Evolutionary conservation across 2,888 invertebrate species (phyloP).

Genomic region (Dryocosmus kuriphilus): DNA sequence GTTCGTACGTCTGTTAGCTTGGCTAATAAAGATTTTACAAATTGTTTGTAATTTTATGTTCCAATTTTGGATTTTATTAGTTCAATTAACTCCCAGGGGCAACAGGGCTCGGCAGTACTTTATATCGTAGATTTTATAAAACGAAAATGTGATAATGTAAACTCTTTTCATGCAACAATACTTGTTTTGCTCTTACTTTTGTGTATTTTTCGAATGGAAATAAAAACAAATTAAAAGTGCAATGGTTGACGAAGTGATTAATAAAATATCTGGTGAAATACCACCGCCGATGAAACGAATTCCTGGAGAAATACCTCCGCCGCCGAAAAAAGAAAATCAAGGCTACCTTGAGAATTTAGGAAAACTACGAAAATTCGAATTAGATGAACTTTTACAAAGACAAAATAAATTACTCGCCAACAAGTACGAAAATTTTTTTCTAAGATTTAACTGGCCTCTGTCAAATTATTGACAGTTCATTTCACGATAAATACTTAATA

Average conservation of each 20-base stretch:
- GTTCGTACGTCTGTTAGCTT: too few relatives aligned
- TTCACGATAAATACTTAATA: constrained; percentile 10
- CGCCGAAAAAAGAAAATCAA: constrained; percentile 79
- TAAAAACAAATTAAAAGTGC: neutral
- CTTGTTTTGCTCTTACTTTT: too few relatives aligned
- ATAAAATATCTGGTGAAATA: constrained; percentile 79
- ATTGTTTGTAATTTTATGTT: too few relatives aligned
- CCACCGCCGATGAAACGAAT: constrained; percentile 72
- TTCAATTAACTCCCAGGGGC: too few relatives aligned
- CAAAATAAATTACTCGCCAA: constrained; percentile 80
- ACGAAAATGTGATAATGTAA: too few relatives aligned
- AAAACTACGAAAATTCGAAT: constrained; percentile 78
- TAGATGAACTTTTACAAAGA: constrained; percentile 80
- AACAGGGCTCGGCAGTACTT: too few relatives aligned
- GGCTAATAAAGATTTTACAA: too few relatives aligned
- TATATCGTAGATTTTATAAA: too few relatives aligned
- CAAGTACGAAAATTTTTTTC: constrained; percentile 66
- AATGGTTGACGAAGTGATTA: constrained; percentile 48
- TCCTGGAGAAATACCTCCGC: constrained; percentile 78
- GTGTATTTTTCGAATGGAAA: neutral
- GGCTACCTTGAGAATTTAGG: constrained; percentile 80
- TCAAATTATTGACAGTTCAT: neutral
- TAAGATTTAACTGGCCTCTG: too few relatives aligned
- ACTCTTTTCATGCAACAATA: too few relatives aligned
- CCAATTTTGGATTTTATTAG: too few relatives aligned